phyloP scores from a whole-genome alignment of 2,113 vertebrate species.

The Python bivittatus region DNA sequence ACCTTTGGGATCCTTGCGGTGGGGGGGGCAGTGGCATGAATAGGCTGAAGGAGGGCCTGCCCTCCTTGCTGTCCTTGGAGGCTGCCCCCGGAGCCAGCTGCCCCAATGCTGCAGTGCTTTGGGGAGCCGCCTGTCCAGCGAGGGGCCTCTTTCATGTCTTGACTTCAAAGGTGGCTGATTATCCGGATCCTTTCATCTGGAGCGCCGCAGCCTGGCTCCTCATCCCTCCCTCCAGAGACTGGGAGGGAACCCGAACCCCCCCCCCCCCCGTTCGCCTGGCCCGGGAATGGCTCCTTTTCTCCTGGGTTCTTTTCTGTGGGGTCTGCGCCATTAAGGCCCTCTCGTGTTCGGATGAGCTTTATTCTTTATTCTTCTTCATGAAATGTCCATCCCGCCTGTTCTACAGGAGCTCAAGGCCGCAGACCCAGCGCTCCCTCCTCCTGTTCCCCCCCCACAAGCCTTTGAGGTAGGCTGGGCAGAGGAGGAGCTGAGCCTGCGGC shows the following conservation, averaged over 20 bases:
- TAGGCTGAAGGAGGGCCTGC: neutral
- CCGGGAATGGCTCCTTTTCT: neutral
- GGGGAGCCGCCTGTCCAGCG: constrained; percentile 53
- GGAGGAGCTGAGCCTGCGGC: neutral
- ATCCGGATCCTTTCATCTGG: constrained; percentile 71
- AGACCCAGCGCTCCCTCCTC: too few relatives aligned
- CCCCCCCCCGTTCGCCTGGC: neutral
- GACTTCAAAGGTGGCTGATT: constrained; percentile 74
- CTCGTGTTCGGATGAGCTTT: neutral
- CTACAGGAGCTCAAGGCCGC: too few relatives aligned
- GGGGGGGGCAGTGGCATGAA: neutral
- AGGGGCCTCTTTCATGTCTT: constrained; percentile 69
- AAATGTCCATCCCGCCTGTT: neutral
- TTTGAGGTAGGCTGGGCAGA: neutral
- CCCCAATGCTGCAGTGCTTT: neutral
- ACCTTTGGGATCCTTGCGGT: too few relatives aligned
- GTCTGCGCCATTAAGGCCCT: neutral
- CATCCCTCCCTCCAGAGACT: neutral
- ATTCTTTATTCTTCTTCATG: neutral
- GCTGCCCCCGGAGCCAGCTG: neutral
- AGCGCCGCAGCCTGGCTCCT: constrained; percentile 50
- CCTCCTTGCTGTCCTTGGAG: neutral
- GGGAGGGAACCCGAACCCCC: neutral
- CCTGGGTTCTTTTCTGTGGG: neutral
- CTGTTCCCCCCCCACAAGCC: neutral